Percentiles rank a stretch among this genome's conserved stretches.
Conservation (phyloP, 2,113 vertebrate species). For the Polypterus bichir region DNA sequence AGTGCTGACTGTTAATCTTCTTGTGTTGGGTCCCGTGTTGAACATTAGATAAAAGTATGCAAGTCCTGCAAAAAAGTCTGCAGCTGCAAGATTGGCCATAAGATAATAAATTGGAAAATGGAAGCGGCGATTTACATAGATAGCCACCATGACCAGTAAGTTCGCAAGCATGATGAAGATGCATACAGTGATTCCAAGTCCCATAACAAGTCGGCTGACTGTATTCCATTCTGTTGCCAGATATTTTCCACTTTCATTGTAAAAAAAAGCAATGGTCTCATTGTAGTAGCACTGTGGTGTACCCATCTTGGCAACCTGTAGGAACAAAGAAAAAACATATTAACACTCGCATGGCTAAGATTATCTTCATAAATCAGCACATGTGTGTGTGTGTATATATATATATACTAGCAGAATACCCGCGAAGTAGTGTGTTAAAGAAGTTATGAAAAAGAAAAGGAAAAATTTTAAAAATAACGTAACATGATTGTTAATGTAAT, state of each 20-base stretch:
- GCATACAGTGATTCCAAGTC: slow-evolving; percentile 92
- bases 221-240: slow-evolving; percentile 88
- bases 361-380: no score
- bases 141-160: slow-evolving; percentile 94
- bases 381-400: no score
- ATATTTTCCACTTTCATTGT: slow-evolving; percentile 84
- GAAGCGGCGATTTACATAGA: slow-evolving; percentile 93
- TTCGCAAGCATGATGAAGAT: slow-evolving; percentile 99
- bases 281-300: slow-evolving; percentile 91
- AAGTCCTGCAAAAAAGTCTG: slow-evolving; percentile 94
- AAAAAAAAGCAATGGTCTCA: slow-evolving; percentile 97
- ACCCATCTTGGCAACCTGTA: slow-evolving; percentile 60
- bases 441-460: no score
- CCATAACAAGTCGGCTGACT: slow-evolving; percentile 94
- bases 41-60: slow-evolving; percentile 99
- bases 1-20: slow-evolving; percentile 82
- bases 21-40: slow-evolving; percentile 95
- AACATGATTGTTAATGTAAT: no score
- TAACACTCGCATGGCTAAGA: no score
- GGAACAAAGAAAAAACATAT: slow-evolving; percentile 16
- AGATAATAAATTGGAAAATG: slow-evolving; percentile 98
- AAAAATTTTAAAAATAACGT: no score
- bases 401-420: no score
- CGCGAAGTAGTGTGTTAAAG: no score
- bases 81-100: slow-evolving; percentile 96